Conservation (phyloP, 2,797 vertebrate genomes). For the Coregonus sp. region DNA sequence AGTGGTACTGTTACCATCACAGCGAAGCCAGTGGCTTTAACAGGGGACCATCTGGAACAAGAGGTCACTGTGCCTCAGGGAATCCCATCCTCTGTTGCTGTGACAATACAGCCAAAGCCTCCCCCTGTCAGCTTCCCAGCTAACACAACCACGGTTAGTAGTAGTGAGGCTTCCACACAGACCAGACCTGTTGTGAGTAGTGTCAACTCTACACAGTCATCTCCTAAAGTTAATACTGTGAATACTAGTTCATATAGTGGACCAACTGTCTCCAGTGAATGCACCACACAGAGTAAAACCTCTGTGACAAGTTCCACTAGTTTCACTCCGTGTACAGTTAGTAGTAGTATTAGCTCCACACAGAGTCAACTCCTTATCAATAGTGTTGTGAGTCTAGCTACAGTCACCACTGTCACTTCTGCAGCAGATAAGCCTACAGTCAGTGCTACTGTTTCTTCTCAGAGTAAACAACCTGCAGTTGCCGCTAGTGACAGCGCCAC, state of each 20-base stretch:
- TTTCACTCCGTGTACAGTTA: constrained; percentile 23
- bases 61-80: constrained; percentile 41
- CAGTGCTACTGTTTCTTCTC: constrained; percentile 28
- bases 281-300: constrained; percentile 46
- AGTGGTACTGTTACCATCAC: constrained; percentile 39
- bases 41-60: constrained; percentile 43
- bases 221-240: constrained; percentile 16
- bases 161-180: constrained; percentile 25
- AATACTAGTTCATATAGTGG: constrained; percentile 23
- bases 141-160: constrained; percentile 33
- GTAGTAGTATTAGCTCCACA: constrained; percentile 28
- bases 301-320: constrained; percentile 17
- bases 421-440: constrained; percentile 29
- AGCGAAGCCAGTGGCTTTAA: constrained; percentile 38
- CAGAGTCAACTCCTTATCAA: constrained; percentile 34
- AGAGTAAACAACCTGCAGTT: constrained; percentile 44
- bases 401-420: constrained; percentile 34
- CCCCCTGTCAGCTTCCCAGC: constrained; percentile 40
- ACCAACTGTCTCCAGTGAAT: constrained; percentile 25
- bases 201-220: constrained; percentile 35
- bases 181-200: constrained; percentile 25
- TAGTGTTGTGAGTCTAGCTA: constrained; percentile 25
- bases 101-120: constrained; percentile 36
- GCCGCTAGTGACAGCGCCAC: constrained; percentile 19
- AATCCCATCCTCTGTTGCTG: constrained; percentile 29